Conservation (phyloP, 2,797 vertebrate genomes). For the Squalus acanthias region DNA sequence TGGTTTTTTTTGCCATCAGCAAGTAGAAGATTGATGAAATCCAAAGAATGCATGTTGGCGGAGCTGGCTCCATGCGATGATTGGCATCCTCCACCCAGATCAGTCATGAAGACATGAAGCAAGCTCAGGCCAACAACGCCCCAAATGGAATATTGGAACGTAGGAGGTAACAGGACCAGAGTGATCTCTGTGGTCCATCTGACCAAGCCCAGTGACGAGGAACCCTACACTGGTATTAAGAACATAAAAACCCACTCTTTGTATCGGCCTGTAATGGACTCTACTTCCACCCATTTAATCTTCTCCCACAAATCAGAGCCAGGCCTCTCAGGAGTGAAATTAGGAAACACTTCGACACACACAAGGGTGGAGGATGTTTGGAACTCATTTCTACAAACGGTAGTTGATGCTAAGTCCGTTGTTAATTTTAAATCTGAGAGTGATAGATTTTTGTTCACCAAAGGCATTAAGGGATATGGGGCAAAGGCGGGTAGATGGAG, state of each 20-base stretch:
- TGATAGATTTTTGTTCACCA: no score
- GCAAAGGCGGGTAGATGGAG: no score
- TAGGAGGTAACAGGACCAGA: not conserved
- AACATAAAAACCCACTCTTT: not conserved
- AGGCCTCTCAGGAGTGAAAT: no score
- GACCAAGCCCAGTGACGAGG: not conserved
- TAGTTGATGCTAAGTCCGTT: no score
- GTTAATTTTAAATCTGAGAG: no score
- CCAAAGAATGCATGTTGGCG: not conserved
- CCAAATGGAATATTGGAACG: not conserved
- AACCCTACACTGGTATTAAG: not conserved
- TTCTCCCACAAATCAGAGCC: not conserved
- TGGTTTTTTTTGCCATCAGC: not conserved
- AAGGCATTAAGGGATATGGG: no score
- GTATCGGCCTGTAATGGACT: no score
- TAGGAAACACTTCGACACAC: no score
- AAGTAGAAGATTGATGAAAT: not conserved
- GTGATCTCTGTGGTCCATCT: not conserved
- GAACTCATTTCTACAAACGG: no score
- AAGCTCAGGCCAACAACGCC: not conserved
- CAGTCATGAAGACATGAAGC: not conserved
- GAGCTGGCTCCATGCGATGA: no score
- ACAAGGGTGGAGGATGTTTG: no score
- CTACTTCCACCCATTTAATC: not conserved
- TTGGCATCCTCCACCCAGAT: not conserved